Evolutionary conservation across 2,113 vertebrate species (phyloP), one percentile per base, ranked within the genome.

Genomic region (Indicator indicator): DNA sequence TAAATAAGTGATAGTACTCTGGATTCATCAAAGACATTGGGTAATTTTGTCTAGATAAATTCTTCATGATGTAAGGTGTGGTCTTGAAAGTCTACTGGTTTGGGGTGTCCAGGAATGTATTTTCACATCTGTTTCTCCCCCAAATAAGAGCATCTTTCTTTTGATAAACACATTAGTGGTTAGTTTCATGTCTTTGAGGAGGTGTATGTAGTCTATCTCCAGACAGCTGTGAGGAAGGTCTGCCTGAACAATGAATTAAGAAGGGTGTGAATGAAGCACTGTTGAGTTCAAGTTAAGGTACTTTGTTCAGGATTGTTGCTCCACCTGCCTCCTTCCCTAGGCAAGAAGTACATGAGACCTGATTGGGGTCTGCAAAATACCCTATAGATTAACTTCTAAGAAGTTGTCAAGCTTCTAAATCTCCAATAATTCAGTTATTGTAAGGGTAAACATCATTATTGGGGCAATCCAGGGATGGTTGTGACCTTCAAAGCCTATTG

Each of bases 61-160:
- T 88, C 64, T 93, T 81, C 54, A 44, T 0, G 0, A 2, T 36
- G 33, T 48, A 71, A 95, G 94, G 67, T 83, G 90, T 92, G 86
- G 92, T 93, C 88, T 88, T 65, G 76, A 72, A 72, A 83, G 55
- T 82, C 26, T 1, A 2, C n/a, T 67, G 67, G 10, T 72, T 92
- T 79, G 40, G 42, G 46, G n/a, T 16, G 38, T 12, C 59, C 33
- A 75, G 70, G 93, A 84, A 90, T 56, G 46, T 10, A 18, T 67
- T 94, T 95, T 90, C 86, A 68, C 88, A 90, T 90, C 88, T 95
- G 90, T 86, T 95, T 90, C 50, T 79, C 23, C 32, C 9, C 2
- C 5, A 76, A 56, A 94, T 73, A 70, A 70, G 46, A 85, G 72
- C 42, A 80, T 80, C 78, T 93, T 94, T 93, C 71, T 83, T 68